Evolutionary conservation across 1,140 invertebrate species (phyloP).

Genomic region (Cyphomyrmex costatus): DNA sequence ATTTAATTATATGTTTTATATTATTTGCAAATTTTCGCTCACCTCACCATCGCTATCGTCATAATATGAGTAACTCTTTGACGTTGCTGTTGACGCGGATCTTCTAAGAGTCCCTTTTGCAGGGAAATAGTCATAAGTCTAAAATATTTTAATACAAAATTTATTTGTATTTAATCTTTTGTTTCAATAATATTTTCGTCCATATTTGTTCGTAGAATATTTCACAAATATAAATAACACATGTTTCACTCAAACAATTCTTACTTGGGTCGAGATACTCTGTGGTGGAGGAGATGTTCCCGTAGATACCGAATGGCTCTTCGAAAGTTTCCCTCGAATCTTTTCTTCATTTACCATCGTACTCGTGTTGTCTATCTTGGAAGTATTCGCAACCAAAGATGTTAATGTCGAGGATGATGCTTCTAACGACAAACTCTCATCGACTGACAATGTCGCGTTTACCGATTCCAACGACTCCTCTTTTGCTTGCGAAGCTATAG

Average conservation of each 20-base stretch:
- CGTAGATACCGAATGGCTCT: constrained; percentile 77
- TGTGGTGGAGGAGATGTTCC: constrained; percentile 95
- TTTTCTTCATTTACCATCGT: neutral
- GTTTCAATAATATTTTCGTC: neutral
- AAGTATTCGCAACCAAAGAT: neutral
- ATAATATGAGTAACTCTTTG: constrained; percentile 77
- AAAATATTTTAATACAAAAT: constrained; percentile 58
- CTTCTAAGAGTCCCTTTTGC: constrained; percentile 69
- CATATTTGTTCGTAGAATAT: neutral
- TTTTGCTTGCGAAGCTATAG: neutral
- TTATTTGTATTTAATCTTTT: neutral
- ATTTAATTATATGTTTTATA: neutral
- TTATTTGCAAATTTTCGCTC: constrained; percentile 50
- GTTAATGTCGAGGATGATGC: constrained; percentile 5
- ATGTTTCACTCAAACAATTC: constrained; percentile 32
- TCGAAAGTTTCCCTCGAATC: constrained; percentile 59
- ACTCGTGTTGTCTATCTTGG: constrained; percentile 11
- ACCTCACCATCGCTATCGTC: constrained; percentile 85
- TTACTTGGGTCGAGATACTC: constrained; percentile 95
- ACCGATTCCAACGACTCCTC: neutral
- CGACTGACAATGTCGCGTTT: neutral
- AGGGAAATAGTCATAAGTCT: constrained; percentile 83
- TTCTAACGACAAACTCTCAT: neutral
- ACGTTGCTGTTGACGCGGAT: constrained; percentile 78
- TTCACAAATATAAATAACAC: neutral